Evolutionary conservation across 2,797 vertebrate species (phyloP).

Genomic region (Clarias laeviceps): DNA sequence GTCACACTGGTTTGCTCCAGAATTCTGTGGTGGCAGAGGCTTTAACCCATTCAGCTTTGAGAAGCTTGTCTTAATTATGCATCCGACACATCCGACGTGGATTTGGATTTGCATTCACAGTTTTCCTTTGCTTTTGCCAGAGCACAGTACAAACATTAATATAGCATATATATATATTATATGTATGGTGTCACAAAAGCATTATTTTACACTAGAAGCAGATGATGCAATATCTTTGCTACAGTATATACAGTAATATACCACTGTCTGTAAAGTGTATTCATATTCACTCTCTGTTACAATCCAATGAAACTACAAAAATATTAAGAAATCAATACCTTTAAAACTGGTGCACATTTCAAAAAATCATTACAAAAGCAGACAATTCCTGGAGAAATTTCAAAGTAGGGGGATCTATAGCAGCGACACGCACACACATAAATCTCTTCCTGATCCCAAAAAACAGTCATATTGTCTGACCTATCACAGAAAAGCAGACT

Average conservation of each 20-base stretch:
- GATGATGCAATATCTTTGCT: not conserved
- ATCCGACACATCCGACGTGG: not conserved
- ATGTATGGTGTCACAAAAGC: not conserved
- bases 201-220: not conserved
- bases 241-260: not conserved
- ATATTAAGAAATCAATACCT: not conserved
- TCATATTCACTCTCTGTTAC: not conserved
- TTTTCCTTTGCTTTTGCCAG: not conserved
- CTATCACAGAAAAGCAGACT: constrained; percentile 42
- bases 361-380: not conserved
- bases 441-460: constrained; percentile 13
- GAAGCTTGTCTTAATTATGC: not conserved
- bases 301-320: not conserved
- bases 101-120: not conserved
- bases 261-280: not conserved
- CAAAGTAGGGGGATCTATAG: not conserved
- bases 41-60: not conserved
- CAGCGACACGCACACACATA: not conserved
- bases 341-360: not conserved
- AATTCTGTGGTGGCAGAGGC: constrained; percentile 1
- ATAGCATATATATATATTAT: no score
- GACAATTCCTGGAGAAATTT: no score
- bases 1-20: constrained; percentile 32
- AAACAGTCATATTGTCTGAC: constrained; percentile 18
- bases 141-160: not conserved